Conservation (phyloP, 2,113 vertebrate species). For the Brevimyrus niger region DNA sequence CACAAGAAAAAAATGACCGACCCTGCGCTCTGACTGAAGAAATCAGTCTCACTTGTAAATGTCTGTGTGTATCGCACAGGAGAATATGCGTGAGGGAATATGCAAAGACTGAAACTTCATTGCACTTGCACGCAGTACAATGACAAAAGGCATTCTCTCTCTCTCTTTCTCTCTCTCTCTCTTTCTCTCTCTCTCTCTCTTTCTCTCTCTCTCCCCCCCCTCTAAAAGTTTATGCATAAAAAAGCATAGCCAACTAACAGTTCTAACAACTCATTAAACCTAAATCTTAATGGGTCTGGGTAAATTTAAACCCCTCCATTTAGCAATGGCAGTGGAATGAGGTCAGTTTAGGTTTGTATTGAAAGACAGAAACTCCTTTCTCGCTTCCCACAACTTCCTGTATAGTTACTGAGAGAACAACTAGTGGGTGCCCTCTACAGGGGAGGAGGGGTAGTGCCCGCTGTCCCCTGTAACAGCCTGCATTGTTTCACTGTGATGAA, state of each 20-base stretch:
- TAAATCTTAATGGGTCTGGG: background rate
- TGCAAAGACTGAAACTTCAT: background rate
- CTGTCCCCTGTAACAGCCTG: background rate
- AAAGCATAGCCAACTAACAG: background rate
- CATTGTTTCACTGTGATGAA: background rate
- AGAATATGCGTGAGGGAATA: background rate
- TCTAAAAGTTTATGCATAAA: background rate
- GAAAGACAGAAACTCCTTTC: background rate
- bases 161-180: background rate
- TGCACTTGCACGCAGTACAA: background rate
- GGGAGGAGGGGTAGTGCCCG: background rate
- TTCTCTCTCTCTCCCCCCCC: no score
- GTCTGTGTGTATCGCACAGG: background rate
- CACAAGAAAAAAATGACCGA: background rate
- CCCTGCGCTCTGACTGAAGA: background rate
- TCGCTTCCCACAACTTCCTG: background rate
- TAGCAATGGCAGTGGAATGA: background rate
- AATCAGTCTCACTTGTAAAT: background rate
- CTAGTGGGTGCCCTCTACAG: background rate
- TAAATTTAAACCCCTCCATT: background rate
- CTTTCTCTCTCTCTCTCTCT: background rate
- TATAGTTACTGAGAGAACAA: background rate
- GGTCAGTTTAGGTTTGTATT: background rate
- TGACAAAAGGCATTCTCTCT: background rate
- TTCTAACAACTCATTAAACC: background rate